Conservation (phyloP, 2,888 invertebrate genomes). For the Lypha dubia region DNA sequence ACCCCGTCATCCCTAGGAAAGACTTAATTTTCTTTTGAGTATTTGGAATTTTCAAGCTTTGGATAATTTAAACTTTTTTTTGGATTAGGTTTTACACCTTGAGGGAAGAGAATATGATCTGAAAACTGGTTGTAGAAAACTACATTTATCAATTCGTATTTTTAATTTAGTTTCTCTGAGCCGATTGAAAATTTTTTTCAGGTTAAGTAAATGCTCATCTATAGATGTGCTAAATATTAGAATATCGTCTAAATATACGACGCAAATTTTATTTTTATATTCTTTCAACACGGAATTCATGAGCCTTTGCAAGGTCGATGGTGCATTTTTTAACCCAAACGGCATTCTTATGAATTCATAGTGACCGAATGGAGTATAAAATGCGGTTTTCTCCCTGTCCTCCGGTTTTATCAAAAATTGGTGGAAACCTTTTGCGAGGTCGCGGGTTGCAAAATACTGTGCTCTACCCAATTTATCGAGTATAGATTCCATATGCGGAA, state of each 20-base stretch:
- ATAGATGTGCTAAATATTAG: conserved; percentile 6
- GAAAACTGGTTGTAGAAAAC: neutral
- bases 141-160: conserved; percentile 54
- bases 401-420: too few relatives aligned
- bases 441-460: neutral
- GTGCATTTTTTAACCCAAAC: neutral
- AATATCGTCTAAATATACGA: neutral
- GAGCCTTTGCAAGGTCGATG: neutral
- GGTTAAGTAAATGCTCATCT: neutral
- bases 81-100: conserved; percentile 70
- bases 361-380: neutral
- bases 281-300: neutral
- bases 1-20: conserved; percentile 27
- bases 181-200: neutral
- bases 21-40: conserved; percentile 21
- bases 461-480: neutral
- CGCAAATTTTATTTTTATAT: neutral
- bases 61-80: conserved; percentile 29
- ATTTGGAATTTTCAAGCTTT: conserved; percentile 21
- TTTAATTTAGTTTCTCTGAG: conserved; percentile 14
- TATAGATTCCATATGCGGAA: conserved; percentile 24
- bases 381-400: too few relatives aligned
- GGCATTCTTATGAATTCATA: neutral
- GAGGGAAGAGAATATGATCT: conserved; percentile 48
- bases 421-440: too few relatives aligned